Evolutionary conservation across 2,797 vertebrate genomes (phyloP).

Genomic region (Xenopus petersii): DNA sequence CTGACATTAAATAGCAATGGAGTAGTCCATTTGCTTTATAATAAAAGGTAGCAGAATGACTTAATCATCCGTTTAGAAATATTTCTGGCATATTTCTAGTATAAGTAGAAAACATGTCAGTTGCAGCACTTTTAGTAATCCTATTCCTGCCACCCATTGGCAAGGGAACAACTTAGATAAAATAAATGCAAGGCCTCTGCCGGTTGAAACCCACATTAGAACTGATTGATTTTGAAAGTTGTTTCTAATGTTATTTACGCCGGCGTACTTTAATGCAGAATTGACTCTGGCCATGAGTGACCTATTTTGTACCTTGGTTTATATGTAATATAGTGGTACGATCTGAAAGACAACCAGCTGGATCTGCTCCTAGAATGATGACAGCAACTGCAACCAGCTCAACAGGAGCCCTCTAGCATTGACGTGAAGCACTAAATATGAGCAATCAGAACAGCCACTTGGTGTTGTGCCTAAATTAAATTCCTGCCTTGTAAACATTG

Average conservation of each 20-base stretch:
- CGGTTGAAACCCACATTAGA: constrained; percentile 20
- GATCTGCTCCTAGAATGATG: constrained; percentile 11
- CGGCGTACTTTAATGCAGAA: constrained; percentile 29
- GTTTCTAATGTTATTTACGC: constrained; percentile 43
- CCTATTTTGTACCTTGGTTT: neutral
- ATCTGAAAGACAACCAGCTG: constrained; percentile 3
- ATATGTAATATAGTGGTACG: constrained; percentile 21
- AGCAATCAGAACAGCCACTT: constrained; percentile 4
- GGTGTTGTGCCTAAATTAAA: constrained; percentile 46
- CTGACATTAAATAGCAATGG: no score
- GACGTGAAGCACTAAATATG: constrained; percentile 24
- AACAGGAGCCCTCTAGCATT: constrained; percentile 6
- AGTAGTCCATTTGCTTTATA: no score
- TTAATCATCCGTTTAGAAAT: no score
- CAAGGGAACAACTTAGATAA: constrained; percentile 21
- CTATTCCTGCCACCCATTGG: constrained; percentile 31
- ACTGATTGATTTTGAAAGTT: constrained; percentile 32
- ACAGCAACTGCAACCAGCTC: constrained; percentile 20
- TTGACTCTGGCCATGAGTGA: constrained; percentile 30
- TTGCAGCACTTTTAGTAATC: constrained; percentile 35
- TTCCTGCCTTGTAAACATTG: constrained; percentile 30
- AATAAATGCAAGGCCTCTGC: constrained; percentile 29
- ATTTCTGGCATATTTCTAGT: constrained; percentile 15
- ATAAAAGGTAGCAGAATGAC: no score
- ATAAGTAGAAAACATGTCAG: constrained; percentile 23